Conservation (phyloP, 2,113 vertebrate species). For the Myotis lucifugus region DNA sequence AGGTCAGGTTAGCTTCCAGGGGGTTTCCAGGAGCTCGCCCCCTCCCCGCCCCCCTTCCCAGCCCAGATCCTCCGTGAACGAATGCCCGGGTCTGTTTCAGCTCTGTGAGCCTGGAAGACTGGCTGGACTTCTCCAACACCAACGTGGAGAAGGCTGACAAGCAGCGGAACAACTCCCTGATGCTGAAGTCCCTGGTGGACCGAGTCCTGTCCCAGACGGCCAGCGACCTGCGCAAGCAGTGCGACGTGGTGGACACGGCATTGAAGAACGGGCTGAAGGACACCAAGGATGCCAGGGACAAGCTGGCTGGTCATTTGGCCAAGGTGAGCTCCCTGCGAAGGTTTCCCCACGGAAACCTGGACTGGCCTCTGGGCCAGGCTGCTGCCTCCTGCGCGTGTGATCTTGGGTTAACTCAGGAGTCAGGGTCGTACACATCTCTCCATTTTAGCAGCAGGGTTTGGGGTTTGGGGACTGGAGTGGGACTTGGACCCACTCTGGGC, state of each 20-base stretch:
- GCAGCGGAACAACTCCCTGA: constrained; percentile 89
- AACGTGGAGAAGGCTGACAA: constrained; percentile 91
- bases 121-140: constrained; percentile 89
- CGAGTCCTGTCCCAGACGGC: constrained; percentile 89
- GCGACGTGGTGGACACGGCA: constrained; percentile 82
- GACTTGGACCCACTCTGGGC: background rate
- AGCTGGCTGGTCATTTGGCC: constrained; percentile 89
- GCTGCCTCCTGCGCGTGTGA: background rate
- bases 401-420: background rate
- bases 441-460: background rate
- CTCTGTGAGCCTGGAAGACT: constrained; percentile 88
- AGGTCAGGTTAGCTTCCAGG: background rate
- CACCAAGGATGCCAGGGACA: constrained; percentile 88
- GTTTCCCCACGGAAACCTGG: background rate
- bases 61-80: accelerated
- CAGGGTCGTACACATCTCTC: background rate
- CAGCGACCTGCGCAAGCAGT: constrained; percentile 85
- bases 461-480: background rate
- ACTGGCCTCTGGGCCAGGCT: background rate
- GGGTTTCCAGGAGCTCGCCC: background rate
- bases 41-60: accelerated
- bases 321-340: constrained; percentile 82
- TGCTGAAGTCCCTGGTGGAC: constrained; percentile 87
- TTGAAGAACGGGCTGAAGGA: constrained; percentile 86
- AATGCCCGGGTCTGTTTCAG: constrained; percentile 58